These are phyloP conservation scores for Struthio camelus DNA, from an alignment of 2,113 vertebrate genomes.

Conservation along the genomic window DNA sequence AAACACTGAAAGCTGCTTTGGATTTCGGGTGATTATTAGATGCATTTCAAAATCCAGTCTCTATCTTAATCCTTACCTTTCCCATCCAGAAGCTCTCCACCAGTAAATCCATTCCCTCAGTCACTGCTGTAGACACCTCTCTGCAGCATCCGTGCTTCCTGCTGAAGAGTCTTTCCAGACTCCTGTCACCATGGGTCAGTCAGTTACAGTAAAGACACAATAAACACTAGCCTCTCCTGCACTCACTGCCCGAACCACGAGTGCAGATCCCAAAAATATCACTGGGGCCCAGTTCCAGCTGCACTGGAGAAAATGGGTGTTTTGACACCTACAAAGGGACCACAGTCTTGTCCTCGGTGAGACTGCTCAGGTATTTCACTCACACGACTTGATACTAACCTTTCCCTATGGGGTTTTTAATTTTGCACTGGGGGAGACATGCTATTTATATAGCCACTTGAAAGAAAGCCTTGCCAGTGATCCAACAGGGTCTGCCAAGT, in stretches of 20 bases:
- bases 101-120: background rate
- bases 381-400: background rate
- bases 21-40: background rate
- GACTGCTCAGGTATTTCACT: background rate
- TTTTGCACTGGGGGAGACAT: background rate
- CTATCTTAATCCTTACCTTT: background rate
- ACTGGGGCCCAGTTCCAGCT: no score
- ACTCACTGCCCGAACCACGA: accelerated
- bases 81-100: background rate
- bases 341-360: background rate
- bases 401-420: background rate
- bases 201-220: background rate
- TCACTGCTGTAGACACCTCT: no score
- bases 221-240: background rate
- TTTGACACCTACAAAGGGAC: background rate
- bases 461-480: background rate
- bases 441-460: background rate
- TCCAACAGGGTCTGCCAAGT: background rate
- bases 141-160: background rate
- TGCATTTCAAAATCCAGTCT: background rate
- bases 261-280: background rate
- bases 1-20: background rate
- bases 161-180: background rate
- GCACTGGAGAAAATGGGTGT: accelerated
- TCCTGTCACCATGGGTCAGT: background rate